Base-by-base conservation (phyloP, 2,797 vertebrate species). In the Phrynocephalus guinanensis region DNA sequence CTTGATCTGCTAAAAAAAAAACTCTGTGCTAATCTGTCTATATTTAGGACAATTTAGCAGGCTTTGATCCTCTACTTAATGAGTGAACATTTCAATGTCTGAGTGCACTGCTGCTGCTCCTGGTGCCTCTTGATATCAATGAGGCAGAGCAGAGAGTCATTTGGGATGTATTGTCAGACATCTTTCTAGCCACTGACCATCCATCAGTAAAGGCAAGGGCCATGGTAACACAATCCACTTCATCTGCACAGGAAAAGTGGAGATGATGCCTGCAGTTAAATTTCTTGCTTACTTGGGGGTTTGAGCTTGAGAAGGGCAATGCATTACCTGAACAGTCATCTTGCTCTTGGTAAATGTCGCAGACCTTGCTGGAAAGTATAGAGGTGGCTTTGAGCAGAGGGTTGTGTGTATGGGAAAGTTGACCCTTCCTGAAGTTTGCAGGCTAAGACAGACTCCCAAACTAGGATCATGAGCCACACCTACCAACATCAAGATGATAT, bases 61-160 rank as follows among this genome's bases (percentile, higher is more conserved):
- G 79, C 73, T 89, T 88, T 90, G 83, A 89, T 90, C 88, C 91
- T 87, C 85, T 91, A 33, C 79, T 38, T 87, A 92, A 91, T 71
- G 63, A 90, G 70, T 33, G 70, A 86, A 85, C 38, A 90, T 87
- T 91, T 89, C 60, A 91, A 76, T 20, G 85, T 76, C 80, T 85
- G 60, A 88, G 86, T 79, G 66, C 82, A 81, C 52, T 52, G 75
- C 72, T 85, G 83, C 84, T 85, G 75, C 72, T 85, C 82, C 84
- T 85, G 88, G 38, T 72, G 72, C 50, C 50, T 73, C 15, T 88
- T 79, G 71, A 84, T 87, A 89, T 82, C 71, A 89, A 73, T 89
- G 71, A 87, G 16, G 83, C 38, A 75, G 82, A 77, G 18, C 71
- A 66, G 79, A 76, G 44, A 81, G 71, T 30, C 83, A 77, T 82